Conservation (phyloP, 35 echinoderm and acorn worm genomes). For the Patiria miniata region DNA sequence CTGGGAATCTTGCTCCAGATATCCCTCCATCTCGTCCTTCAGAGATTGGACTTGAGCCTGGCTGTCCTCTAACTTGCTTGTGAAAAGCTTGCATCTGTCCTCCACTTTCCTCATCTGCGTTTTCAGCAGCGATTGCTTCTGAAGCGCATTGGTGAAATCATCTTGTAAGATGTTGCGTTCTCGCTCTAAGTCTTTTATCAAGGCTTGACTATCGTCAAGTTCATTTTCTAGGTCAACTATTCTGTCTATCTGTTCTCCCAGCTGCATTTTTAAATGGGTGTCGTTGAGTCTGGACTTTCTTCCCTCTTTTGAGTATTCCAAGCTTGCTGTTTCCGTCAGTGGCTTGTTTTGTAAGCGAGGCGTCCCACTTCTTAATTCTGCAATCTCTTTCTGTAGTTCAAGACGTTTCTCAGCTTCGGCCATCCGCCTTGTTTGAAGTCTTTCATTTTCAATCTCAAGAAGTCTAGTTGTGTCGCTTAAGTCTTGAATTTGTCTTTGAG, state of each 20-base stretch:
- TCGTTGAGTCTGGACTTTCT: background rate
- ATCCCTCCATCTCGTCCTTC: background rate
- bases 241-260: background rate
- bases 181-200: background rate
- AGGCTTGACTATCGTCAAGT: background rate
- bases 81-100: background rate
- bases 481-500: background rate
- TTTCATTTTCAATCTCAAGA: background rate
- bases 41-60: background rate
- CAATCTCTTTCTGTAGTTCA: slow-evolving; percentile 9
- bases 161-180: background rate
- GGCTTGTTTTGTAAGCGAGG: background rate
- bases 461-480: background rate
- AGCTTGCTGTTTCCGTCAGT: background rate
- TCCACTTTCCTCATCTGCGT: background rate
- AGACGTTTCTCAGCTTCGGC: background rate
- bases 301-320: background rate
- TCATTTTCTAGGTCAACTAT: background rate
- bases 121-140: background rate
- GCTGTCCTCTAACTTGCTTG: background rate
- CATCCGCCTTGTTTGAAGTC: background rate
- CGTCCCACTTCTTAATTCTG: background rate
- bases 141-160: background rate
- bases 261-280: background rate
- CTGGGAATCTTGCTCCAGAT: slow-evolving; percentile 7